Evolutionary conservation across 2,797 vertebrate species (phyloP), one percentile per base, ranked within the genome.

Genomic region (Sciurus vulgaris): DNA sequence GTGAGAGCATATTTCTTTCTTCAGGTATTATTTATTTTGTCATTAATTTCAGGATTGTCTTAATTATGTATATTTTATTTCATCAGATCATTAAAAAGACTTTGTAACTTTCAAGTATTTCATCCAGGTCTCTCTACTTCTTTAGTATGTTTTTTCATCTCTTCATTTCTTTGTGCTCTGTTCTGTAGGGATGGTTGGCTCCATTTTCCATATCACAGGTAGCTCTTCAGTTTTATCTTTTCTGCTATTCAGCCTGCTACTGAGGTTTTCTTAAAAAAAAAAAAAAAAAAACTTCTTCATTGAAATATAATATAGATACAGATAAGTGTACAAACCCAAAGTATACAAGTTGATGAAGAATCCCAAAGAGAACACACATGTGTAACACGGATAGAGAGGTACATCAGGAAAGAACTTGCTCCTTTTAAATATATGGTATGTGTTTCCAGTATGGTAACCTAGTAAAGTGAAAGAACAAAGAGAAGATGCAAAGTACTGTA

Each of bases 41-140:
- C 63, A 69, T 89, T 92, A 83, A 59, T 35, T 59, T 90, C 47
- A 94, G 11, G 7, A 79, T 65, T 63, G 77, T 24, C 85, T 89
- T 91, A 12, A 33, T 83, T 73, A 26, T 35, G 38, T 83, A n/a
- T 88, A 5, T 78, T 69, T 91, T 63, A 69, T 92, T 91, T n/a
- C 79, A 44, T 49, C 24, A 67, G 83, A 86, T 69, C 49, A 13
- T 56, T 65, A 65, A 92, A 78, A 12, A 86, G 30, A 73, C 17
- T 81, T 38, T 44, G 9, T 7, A 73, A 54, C 44, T 74, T 79
- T 0, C 30, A 86, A 47, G 13, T 49, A 12, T 70, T 76, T 84
- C 35, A 51, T 91, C 28, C 70, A 86, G 1, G 7, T 56, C 61
- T 63, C 24, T 56, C 65, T 61, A 47, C 13, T 69, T 93, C 28